phyloP scores from a whole-genome alignment of 2,797 vertebrate species.

The Acipenser oxyrinchus region DNA sequence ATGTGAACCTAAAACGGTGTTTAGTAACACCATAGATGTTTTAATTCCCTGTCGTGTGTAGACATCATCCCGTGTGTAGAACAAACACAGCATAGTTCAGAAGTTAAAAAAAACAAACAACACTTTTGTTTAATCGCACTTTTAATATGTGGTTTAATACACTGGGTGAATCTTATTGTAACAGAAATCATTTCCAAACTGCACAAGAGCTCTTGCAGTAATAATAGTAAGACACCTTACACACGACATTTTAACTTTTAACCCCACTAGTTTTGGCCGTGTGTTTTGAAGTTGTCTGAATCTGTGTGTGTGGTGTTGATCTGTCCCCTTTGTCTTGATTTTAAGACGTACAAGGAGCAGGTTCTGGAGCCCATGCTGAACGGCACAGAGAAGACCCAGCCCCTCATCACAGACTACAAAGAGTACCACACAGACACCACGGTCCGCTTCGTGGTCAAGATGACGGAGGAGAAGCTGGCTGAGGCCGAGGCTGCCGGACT shows the following conservation, averaged over 20 bases:
- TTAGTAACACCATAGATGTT: too few relatives aligned
- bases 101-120: too few relatives aligned
- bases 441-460: conserved; percentile 84
- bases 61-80: too few relatives aligned
- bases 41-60: too few relatives aligned
- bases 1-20: too few relatives aligned
- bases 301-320: neutral
- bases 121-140: neutral
- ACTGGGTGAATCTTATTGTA: neutral
- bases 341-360: conserved; percentile 85
- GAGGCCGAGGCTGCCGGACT: conserved; percentile 78
- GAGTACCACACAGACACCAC: conserved; percentile 96
- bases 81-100: too few relatives aligned
- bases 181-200: too few relatives aligned
- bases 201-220: too few relatives aligned
- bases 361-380: conserved; percentile 91
- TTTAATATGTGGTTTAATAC: neutral
- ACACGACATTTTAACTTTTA: too few relatives aligned
- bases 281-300: too few relatives aligned
- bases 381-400: conserved; percentile 82
- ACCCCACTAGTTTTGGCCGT: too few relatives aligned
- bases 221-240: too few relatives aligned
- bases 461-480: conserved; percentile 75
- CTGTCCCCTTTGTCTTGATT: conserved; percentile 19
- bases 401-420: conserved; percentile 91